Evolutionary conservation across 1,140 invertebrate genomes (phyloP), one percentile per base, ranked within the genome.

Genomic region (Chionoecetes opilio): DNA sequence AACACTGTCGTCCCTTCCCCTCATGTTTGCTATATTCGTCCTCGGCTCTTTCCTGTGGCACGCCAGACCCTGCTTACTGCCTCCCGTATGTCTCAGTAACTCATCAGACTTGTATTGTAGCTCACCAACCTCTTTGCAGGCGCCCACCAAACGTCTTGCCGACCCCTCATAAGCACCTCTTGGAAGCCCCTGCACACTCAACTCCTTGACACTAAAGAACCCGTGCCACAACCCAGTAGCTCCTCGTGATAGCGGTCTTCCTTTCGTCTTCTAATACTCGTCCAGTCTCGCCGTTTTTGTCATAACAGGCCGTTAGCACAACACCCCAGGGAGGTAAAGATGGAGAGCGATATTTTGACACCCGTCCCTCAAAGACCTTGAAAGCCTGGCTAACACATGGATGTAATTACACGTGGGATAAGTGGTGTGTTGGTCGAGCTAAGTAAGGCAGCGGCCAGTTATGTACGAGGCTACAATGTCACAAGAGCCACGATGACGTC

Each of bases 341-440:
- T 26, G 85, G 34, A 34, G 32, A 35, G 17, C 32, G 37, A 26
- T 31, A 46, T 63, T 53, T 91, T 63, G 90, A 53, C 90, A 53
- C 38, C 46, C 34, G n/a, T 21, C 34, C 53, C 32, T 34, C 21
- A n/a, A 32, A 53, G 90, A 29, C 63, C 63, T 75, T 75, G 63
- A 46, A 9, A 53, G 37, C 34, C 85, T 63, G 86, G 85, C 85
- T 9, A 34, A 75, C 88, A 90, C 38, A 82, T 63, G 92, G 95
- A 37, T 26, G 82, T 46, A 91, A 88, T 84, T 63, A 89, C 11
- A 53, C 32, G 93, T 75, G n/a, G 26, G 26, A 88, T n/a, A 88
- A 89, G 88, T 75, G 88, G 63, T 35, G 37, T 11, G 38, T 46
- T 37, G 91, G 91, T 31, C 8, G 63, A 32, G 37, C 53, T 41